Conservation (phyloP, 2,888 invertebrate species). For the Limnephilus marmoratus region DNA sequence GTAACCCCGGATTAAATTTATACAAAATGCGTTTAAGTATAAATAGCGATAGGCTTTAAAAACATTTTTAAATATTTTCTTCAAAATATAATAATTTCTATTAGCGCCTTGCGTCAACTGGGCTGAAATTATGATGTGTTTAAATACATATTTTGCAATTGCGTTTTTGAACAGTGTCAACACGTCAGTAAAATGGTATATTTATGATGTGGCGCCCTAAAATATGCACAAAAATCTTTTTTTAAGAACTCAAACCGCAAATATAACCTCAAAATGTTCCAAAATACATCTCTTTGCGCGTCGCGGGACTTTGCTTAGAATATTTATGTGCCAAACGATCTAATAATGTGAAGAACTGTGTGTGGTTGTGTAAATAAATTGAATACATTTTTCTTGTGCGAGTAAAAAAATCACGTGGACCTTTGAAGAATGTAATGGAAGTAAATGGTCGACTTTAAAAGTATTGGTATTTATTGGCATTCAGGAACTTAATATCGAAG, state of each 20-base stretch:
- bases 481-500: not conserved
- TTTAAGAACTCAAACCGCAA: conserved; percentile 18
- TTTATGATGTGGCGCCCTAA: not conserved
- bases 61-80: not conserved
- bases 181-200: conserved; percentile 14
- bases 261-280: not conserved
- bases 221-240: not conserved
- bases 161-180: conserved; percentile 18
- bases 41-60: not conserved
- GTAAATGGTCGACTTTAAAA: not conserved
- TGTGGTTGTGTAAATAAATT: not conserved
- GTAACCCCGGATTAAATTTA: not conserved
- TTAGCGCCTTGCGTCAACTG: not conserved
- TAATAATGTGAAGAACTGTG: not conserved
- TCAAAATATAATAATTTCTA: not conserved
- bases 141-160: not conserved
- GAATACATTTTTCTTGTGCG: not conserved
- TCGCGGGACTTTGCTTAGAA: not conserved
- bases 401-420: not conserved
- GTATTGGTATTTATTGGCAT: not conserved
- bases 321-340: not conserved
- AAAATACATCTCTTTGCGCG: conserved; percentile 6
- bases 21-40: not conserved
- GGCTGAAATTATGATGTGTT: not conserved
- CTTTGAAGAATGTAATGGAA: not conserved